These are phyloP conservation scores for Onchidella celtica DNA, from an alignment of 2,888 invertebrate genomes.

Conservation along the genomic window DNA sequence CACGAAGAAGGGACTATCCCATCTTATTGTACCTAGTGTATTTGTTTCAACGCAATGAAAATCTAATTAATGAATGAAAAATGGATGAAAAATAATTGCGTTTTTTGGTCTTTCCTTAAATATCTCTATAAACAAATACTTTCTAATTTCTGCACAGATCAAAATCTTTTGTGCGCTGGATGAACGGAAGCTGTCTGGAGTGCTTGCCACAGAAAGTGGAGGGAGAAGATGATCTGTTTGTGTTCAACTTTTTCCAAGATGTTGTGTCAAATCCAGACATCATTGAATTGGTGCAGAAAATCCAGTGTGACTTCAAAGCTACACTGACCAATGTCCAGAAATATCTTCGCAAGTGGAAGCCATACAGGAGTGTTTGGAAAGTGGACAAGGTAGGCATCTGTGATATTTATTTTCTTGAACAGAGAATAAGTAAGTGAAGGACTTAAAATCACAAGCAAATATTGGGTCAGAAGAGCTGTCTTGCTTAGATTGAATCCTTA, in stretches of 20 bases:
- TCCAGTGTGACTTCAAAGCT: slow-evolving; percentile 86
- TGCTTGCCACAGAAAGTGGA: slow-evolving; percentile 85
- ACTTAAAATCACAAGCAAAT: too few species aligned
- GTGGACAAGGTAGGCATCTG: slow-evolving; percentile 77
- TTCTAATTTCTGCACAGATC: slow-evolving; percentile 83
- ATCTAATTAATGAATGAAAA: too few species aligned
- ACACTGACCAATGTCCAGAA: slow-evolving; percentile 85
- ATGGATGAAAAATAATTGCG: too few species aligned
- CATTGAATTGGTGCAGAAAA: slow-evolving; percentile 84
- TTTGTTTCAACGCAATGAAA: too few species aligned
- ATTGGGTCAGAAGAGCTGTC: too few species aligned
- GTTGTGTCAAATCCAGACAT: slow-evolving; percentile 87
- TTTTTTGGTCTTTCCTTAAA: too few species aligned
- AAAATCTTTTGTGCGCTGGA: slow-evolving; percentile 91
- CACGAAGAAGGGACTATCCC: too few species aligned
- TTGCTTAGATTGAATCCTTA: too few species aligned
- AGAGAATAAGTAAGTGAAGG: too few species aligned
- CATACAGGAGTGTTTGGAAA: slow-evolving; percentile 79
- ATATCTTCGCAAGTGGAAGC: slow-evolving; percentile 83
- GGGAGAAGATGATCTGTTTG: slow-evolving; percentile 84
- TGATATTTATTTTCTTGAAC: too few species aligned
- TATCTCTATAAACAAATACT: too few species aligned
- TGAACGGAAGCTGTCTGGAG: slow-evolving; percentile 89
- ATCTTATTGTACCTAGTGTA: too few species aligned
- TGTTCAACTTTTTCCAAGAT: slow-evolving; percentile 91